These are phyloP conservation scores for Macaria notata DNA, from an alignment of 2,888 invertebrate genomes.

Conservation along the genomic window DNA sequence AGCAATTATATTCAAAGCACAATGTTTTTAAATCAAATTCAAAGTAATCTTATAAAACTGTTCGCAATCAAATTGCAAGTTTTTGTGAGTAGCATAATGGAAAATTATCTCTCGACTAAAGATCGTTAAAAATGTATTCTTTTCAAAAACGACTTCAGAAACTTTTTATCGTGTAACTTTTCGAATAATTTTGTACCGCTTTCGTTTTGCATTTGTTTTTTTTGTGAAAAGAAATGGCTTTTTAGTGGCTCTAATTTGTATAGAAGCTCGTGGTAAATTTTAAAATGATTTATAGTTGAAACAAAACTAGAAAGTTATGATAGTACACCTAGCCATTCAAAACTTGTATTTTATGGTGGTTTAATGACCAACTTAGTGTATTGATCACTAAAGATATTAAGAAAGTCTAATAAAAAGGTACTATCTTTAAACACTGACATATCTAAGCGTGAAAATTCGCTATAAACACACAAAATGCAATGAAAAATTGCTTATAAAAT, in stretches of 20 bases:
- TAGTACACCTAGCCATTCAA: too few species aligned
- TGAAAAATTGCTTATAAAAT: too few species aligned
- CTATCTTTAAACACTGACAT: too few species aligned
- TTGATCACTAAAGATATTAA: too few species aligned
- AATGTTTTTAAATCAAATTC: slow-evolving; percentile 18
- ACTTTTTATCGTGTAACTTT: slow-evolving; percentile 38
- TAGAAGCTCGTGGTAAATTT: slow-evolving; percentile 2
- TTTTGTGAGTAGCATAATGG: slow-evolving; percentile 27
- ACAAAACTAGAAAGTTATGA: background rate
- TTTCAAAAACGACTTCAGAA: slow-evolving; percentile 34
- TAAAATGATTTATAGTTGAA: slow-evolving; percentile 1
- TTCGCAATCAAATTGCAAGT: slow-evolving; percentile 21
- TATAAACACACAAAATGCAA: too few species aligned
- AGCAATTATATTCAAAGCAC: slow-evolving; percentile 13
- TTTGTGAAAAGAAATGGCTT: slow-evolving; percentile 14
- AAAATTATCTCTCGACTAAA: slow-evolving; percentile 34
- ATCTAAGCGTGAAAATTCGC: too few species aligned
- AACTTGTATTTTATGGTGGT: too few species aligned
- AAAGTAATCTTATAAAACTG: slow-evolving; percentile 19
- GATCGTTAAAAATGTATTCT: slow-evolving; percentile 34
- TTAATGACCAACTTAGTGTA: too few species aligned
- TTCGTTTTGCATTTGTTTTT: slow-evolving; percentile 27
- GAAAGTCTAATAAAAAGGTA: too few species aligned
- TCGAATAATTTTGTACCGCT: slow-evolving; percentile 31
- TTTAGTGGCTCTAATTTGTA: slow-evolving; percentile 4